Evolutionary conservation across 2,113 vertebrate genomes (phyloP).

Genomic region (Stictonetta naevosa): DNA sequence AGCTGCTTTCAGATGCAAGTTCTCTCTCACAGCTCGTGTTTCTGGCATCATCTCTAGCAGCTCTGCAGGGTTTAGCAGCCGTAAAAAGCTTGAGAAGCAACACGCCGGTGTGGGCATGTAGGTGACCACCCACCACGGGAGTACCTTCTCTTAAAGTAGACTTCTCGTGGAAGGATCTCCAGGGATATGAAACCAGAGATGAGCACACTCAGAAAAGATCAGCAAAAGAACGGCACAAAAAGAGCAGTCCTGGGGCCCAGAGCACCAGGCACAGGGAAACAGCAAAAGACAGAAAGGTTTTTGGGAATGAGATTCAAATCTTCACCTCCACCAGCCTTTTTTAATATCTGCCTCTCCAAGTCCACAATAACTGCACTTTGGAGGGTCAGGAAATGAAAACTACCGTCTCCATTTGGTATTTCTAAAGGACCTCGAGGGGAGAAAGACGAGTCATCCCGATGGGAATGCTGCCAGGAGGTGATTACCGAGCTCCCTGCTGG

Average conservation of each 20-base stretch:
- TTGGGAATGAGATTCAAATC: background rate
- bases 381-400: slow-evolving; percentile 53
- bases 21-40: background rate
- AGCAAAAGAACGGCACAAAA: background rate
- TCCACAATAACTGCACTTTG: background rate
- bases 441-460: background rate
- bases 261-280: background rate
- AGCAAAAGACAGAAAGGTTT: background rate
- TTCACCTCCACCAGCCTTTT: slow-evolving; percentile 25
- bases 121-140: background rate
- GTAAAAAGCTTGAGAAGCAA: background rate
- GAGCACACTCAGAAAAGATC: background rate
- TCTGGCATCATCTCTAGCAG: background rate
- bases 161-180: background rate
- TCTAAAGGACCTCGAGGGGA: slow-evolving; percentile 35
- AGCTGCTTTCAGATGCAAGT: background rate
- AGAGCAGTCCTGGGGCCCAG: background rate
- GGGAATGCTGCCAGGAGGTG: slow-evolving; percentile 19
- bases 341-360: slow-evolving; percentile 48
- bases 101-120: background rate
- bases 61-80: background rate
- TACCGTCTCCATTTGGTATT: slow-evolving; percentile 27
- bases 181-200: background rate
- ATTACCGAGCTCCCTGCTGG: background rate
- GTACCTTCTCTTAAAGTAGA: background rate